A percentile compares a stretch with the other conserved stretches of the same genome.
Evolutionary conservation across 2,888 invertebrate species (phyloP).

Genomic region (Chrysodeixis includens): DNA sequence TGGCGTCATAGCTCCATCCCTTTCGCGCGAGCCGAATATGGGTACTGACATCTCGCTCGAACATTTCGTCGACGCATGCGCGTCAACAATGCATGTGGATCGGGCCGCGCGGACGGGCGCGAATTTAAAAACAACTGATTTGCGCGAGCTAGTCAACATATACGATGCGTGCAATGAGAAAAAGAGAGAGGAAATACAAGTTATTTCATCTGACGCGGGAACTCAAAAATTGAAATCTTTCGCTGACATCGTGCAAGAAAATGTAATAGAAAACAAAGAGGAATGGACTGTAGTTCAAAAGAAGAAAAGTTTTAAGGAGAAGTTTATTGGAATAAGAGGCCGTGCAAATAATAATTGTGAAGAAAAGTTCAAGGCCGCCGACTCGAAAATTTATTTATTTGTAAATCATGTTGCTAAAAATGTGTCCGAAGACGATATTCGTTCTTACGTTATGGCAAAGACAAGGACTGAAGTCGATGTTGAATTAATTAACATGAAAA

Average conservation of each 20-base stretch:
- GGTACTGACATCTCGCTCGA: background rate
- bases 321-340: too few species aligned
- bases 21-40: background rate
- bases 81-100: conserved; percentile 2
- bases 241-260: conserved; percentile 2
- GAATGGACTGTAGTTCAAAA: background rate
- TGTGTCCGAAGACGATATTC: conserved; percentile 4
- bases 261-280: conserved; percentile 1
- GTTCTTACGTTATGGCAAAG: background rate
- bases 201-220: background rate
- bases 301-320: conserved; percentile 2
- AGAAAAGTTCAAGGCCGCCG: conserved; percentile 2
- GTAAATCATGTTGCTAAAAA: conserved; percentile 1
- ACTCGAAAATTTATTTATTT: conserved; percentile 4
- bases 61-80: background rate
- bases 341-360: background rate
- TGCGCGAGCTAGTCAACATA: conserved; percentile 2
- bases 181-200: conserved; percentile 1
- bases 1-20: background rate
- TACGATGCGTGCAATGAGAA: conserved; percentile 4
- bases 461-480: too few species aligned
- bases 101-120: background rate
- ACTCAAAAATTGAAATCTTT: conserved; percentile 4
- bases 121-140: conserved; percentile 3
- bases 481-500: background rate